Percentiles rank a stretch among this genome's conserved stretches.
phyloP scores from a whole-genome alignment of 2,797 vertebrate species.

The Acrossocheilus wenchowensis region DNA sequence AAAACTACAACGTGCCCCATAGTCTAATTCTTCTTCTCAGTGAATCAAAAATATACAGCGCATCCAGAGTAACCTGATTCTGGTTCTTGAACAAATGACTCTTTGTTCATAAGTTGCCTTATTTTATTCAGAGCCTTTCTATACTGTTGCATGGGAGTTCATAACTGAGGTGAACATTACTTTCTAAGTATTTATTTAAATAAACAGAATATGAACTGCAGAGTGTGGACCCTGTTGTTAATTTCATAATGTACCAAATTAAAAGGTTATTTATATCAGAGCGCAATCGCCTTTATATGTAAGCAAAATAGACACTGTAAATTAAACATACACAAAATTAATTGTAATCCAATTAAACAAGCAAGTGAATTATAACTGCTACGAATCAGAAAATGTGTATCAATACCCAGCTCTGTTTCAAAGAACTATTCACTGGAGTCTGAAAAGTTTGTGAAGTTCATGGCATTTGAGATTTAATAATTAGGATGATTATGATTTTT shows the following conservation, averaged over 20 bases:
- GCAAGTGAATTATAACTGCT: background rate
- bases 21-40: background rate
- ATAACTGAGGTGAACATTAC: background rate
- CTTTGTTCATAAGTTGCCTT: background rate
- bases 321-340: background rate
- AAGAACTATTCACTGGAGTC: background rate
- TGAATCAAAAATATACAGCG: background rate
- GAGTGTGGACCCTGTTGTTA: background rate
- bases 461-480: slow-evolving; percentile 4
- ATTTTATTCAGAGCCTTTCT: background rate
- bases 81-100: background rate
- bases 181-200: background rate
- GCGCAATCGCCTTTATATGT: background rate
- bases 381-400: background rate
- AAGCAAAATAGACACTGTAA: background rate
- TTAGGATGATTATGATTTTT: background rate
- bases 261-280: background rate
- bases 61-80: background rate
- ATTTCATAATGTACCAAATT: background rate
- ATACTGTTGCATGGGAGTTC: background rate
- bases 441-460: background rate
- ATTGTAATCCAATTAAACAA: background rate
- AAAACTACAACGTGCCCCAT: background rate
- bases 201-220: background rate
- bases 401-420: background rate